Evolutionary conservation across 2,797 vertebrate species (phyloP).

Genomic region (Protonibea diacanthus): DNA sequence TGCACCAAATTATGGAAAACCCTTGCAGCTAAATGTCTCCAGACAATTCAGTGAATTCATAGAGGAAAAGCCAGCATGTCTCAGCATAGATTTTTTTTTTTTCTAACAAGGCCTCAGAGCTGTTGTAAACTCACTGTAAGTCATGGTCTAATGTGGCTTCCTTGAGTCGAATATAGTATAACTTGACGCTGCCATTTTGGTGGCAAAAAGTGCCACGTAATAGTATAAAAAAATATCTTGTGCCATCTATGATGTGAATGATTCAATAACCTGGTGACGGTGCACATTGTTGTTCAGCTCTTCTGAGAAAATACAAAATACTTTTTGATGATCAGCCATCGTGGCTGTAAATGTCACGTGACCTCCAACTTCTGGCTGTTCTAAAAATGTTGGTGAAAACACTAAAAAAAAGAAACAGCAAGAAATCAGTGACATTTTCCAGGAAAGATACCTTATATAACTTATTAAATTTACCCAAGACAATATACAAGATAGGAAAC

Average conservation of each 20-base stretch:
- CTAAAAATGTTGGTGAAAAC: background rate
- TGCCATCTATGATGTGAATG: background rate
- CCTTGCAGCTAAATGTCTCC: background rate
- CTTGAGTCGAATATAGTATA: background rate
- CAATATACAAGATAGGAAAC: background rate
- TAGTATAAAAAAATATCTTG: background rate
- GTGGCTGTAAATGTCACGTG: background rate
- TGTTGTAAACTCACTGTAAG: background rate
- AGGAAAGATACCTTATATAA: no score
- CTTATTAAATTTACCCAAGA: background rate
- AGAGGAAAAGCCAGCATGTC: background rate
- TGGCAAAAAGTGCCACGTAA: background rate
- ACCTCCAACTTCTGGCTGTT: background rate
- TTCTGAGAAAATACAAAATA: background rate
- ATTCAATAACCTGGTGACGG: background rate
- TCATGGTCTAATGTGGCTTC: background rate
- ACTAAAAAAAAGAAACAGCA: no score
- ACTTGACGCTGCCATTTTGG: background rate
- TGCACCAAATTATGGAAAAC: background rate
- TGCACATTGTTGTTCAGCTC: background rate
- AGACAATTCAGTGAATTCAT: background rate
- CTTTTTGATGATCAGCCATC: background rate
- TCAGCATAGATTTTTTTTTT: no score
- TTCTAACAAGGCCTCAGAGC: background rate
- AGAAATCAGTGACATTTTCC: background rate